Evolutionary conservation across 2,888 invertebrate species (phyloP).

Genomic region (Tipula unca): DNA sequence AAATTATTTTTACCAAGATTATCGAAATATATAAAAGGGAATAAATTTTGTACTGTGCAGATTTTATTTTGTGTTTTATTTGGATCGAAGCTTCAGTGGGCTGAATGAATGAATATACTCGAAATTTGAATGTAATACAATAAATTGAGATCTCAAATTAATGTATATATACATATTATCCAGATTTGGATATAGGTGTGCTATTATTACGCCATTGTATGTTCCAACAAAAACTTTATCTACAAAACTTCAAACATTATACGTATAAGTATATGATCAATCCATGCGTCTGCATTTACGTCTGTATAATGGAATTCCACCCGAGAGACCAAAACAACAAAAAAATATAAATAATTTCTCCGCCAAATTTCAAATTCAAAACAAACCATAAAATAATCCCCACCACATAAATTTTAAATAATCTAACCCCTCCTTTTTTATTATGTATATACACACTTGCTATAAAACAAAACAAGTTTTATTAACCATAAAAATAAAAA

Average conservation of each 20-base stretch:
- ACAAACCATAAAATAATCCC: constrained; percentile 14
- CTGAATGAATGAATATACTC: neutral
- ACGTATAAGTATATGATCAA: too few relatives aligned
- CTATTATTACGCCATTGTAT: neutral
- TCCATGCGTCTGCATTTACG: neutral
- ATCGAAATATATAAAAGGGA: neutral
- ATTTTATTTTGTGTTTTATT: neutral
- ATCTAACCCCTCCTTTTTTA: neutral
- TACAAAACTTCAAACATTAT: neutral
- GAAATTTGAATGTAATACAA: neutral
- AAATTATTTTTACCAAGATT: constrained; percentile 1
- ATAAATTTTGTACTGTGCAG: neutral
- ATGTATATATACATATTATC: neutral
- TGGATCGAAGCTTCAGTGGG: neutral
- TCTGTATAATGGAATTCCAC: neutral
- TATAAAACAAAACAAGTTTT: neutral
- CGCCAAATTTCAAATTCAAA: constrained; percentile 14
- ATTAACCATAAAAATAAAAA: constrained; percentile 8
- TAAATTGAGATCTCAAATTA: constrained; percentile 1
- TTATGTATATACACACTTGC: neutral
- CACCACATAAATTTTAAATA: neutral
- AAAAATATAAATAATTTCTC: neutral
- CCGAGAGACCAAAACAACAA: neutral
- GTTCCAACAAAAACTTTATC: neutral
- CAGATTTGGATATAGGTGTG: neutral